Percentiles rank a stretch among this genome's conserved stretches.
Evolutionary conservation across 2,888 invertebrate genomes (phyloP).

Genomic region (Hemaris fuciformis): DNA sequence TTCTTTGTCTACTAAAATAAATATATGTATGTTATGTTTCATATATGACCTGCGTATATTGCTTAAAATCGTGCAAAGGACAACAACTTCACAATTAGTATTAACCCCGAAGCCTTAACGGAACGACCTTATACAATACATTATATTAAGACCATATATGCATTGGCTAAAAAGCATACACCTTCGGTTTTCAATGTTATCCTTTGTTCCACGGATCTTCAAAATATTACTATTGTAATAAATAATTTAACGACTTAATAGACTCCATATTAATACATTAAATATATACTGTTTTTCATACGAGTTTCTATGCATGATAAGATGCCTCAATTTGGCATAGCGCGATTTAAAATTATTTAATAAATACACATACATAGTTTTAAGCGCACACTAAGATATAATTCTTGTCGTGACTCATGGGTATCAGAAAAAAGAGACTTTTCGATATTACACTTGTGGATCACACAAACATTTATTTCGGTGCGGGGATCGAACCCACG

Average conservation of each 20-base stretch:
- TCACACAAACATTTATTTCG: too few relatives aligned
- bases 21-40: background rate
- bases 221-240: background rate
- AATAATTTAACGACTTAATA: background rate
- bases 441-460: too few relatives aligned
- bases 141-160: background rate
- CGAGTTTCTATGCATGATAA: too few relatives aligned
- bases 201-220: background rate
- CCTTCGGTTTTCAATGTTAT: background rate
- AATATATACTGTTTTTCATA: too few relatives aligned
- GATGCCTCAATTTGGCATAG: too few relatives aligned
- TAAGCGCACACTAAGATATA: too few relatives aligned
- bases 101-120: constrained; percentile 32
- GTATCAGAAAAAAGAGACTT: too few relatives aligned
- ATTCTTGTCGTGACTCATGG: too few relatives aligned
- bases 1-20: background rate
- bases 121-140: constrained; percentile 3
- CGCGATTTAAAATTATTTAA: too few relatives aligned
- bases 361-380: too few relatives aligned
- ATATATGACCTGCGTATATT: background rate
- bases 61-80: constrained; percentile 32
- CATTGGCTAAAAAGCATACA: background rate
- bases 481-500: too few relatives aligned
- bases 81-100: constrained; percentile 28
- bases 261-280: background rate